Evolutionary conservation across 2,797 vertebrate species (phyloP).

Genomic region (Aselliscus stoliczkanus): DNA sequence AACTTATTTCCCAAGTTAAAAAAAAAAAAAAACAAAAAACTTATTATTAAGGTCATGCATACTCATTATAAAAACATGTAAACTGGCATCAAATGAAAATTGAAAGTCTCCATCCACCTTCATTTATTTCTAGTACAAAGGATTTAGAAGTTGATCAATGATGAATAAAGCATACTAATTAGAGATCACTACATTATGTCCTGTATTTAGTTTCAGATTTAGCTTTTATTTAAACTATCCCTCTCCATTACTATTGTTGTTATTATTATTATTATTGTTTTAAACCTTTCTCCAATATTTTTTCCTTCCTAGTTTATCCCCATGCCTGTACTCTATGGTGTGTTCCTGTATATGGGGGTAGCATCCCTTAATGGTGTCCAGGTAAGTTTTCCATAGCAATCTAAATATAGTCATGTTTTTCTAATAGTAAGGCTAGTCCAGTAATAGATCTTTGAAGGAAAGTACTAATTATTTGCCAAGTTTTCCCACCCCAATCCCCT

Average conservation of each 20-base stretch:
- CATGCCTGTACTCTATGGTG: conserved; percentile 97
- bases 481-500: not conserved
- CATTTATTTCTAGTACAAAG: not conserved
- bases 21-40: no score
- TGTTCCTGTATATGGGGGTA: conserved; percentile 99
- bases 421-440: not conserved
- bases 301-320: conserved; percentile 90
- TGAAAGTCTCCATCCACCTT: not conserved
- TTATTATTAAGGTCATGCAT: not conserved
- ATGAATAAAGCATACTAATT: not conserved
- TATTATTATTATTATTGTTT: not conserved
- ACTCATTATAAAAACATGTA: not conserved
- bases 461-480: not conserved
- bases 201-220: not conserved
- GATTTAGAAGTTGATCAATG: not conserved
- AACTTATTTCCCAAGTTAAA: not conserved
- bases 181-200: not conserved
- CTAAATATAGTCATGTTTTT: not conserved
- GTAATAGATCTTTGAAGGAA: not conserved
- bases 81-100: not conserved
- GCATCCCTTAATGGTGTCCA: conserved; percentile 97
- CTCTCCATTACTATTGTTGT: not conserved
- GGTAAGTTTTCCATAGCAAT: conserved; percentile 80
- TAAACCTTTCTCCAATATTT: not conserved
- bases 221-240: not conserved